Evolutionary conservation across 2,113 vertebrate genomes (phyloP).

Genomic region (Colistium nudipinnis): DNA sequence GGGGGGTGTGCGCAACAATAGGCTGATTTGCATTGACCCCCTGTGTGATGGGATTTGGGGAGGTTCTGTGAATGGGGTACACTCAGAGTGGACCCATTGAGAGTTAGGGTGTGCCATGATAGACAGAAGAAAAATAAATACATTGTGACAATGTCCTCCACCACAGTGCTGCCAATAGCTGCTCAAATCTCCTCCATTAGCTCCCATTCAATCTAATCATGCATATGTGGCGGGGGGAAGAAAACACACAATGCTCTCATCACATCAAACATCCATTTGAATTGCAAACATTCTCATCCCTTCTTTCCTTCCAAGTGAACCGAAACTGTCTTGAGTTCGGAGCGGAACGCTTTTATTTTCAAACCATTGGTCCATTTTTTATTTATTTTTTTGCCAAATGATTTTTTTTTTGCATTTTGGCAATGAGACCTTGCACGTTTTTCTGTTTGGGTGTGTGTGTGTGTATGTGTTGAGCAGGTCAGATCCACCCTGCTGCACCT

Average conservation of each 20-base stretch:
- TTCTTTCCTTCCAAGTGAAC: background rate
- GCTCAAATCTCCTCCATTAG: slow-evolving; percentile 10
- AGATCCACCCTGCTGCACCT: background rate
- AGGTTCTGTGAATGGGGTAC: too few relatives aligned
- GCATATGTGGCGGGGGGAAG: background rate
- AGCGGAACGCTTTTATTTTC: too few relatives aligned
- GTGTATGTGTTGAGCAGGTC: background rate
- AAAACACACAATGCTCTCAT: slow-evolving; percentile 9
- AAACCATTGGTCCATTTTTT: too few relatives aligned
- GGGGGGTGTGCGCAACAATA: slow-evolving; percentile 26
- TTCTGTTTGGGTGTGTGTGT: background rate
- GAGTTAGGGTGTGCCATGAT: too few relatives aligned
- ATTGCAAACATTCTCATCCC: background rate
- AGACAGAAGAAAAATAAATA: too few relatives aligned
- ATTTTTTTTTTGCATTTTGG: background rate
- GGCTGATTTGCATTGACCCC: slow-evolving; percentile 33
- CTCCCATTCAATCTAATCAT: background rate
- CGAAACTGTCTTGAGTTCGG: background rate
- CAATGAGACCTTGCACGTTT: background rate
- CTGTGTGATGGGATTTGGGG: slow-evolving; percentile 16
- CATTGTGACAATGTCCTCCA: background rate
- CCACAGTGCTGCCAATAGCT: slow-evolving; percentile 3
- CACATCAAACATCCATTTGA: slow-evolving; percentile 11
- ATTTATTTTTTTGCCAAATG: background rate
- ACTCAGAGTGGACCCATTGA: too few relatives aligned